Base-by-base conservation (phyloP, 1,140 invertebrate genomes). In the Chrysomallon squamiferum region DNA sequence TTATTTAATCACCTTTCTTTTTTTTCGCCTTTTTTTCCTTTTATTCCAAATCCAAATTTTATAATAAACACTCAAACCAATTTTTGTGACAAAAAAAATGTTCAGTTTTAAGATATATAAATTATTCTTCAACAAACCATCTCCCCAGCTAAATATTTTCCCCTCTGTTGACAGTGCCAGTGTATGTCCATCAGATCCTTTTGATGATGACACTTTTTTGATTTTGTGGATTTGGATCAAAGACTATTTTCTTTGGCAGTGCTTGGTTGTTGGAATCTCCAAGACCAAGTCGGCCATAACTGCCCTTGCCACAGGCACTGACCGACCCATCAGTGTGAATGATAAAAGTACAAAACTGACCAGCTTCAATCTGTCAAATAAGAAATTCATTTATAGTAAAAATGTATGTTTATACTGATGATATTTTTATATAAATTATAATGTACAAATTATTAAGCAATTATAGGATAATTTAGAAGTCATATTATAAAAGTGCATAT, bases 71-170 rank as follows among this genome's bases (percentile, higher is more conserved):
- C n/a, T n/a, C n/a, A n/a, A n/a, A n/a, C n/a, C n/a, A n/a, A n/a
- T n/a, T n/a, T n/a, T n/a, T n/a, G n/a, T n/a, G n/a, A n/a, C n/a
- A n/a, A n/a, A n/a, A n/a, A n/a, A n/a, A n/a, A n/a, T n/a, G n/a
- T n/a, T n/a, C n/a, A n/a, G n/a, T n/a, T n/a, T n/a, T n/a, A n/a
- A n/a, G n/a, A n/a, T 38, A 38, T 50, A 50, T 20, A n/a, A 5
- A 50, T 9, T 6, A 20, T 20, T 9, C 25, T 11, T 13, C 15
- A 15, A 66, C 74, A 65, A 56, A 22, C 95, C 95, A 88, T 97
- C 95, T 11, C 95, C 95, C 95, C 95, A 98, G 15, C 93, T 95
- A 84, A 94, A 97, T 0, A 97, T 93, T 72, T 96, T 94, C 30
- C 95, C 95, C 72, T 95, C 93, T 22, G 91, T 90, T 5, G 94